Conservation (phyloP, 2,888 invertebrate species). For the Choreutis nemorana region DNA sequence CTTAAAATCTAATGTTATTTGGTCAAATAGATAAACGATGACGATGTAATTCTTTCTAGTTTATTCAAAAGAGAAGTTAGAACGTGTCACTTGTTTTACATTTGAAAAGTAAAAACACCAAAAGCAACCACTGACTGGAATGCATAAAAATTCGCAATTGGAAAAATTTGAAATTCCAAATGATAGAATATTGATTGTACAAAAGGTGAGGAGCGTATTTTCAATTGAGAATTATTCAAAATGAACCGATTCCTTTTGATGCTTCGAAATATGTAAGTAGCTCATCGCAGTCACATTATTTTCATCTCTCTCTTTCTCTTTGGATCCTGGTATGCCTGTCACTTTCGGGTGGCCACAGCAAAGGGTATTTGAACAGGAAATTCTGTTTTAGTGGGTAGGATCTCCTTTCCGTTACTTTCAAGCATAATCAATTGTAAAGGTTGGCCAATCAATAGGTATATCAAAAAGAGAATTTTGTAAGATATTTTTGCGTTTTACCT, state of each 20-base stretch:
- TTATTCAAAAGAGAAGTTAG: too few relatives aligned
- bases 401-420: constrained; percentile 58
- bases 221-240: constrained; percentile 64
- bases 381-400: constrained; percentile 56
- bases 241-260: constrained; percentile 58
- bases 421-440: constrained; percentile 58
- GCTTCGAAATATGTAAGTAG: constrained; percentile 65
- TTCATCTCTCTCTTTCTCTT: constrained; percentile 20
- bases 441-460: constrained; percentile 56
- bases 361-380: constrained; percentile 55
- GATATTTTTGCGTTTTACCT: constrained; percentile 9
- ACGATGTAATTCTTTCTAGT: too few relatives aligned
- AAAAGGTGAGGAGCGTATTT: constrained; percentile 67
- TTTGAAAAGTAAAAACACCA: too few relatives aligned
- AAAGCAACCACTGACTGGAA: too few relatives aligned
- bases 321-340: constrained; percentile 15
- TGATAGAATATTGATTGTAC: constrained; percentile 66
- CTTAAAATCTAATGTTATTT: too few relatives aligned
- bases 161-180: constrained; percentile 44
- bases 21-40: too few relatives aligned
- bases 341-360: too few relatives aligned
- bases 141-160: too few relatives aligned
- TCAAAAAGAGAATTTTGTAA: constrained; percentile 27
- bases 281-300: constrained; percentile 54
- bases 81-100: too few relatives aligned